Base-by-base conservation (phyloP, 2,113 vertebrate genomes). In the Alexandromys fortis region DNA sequence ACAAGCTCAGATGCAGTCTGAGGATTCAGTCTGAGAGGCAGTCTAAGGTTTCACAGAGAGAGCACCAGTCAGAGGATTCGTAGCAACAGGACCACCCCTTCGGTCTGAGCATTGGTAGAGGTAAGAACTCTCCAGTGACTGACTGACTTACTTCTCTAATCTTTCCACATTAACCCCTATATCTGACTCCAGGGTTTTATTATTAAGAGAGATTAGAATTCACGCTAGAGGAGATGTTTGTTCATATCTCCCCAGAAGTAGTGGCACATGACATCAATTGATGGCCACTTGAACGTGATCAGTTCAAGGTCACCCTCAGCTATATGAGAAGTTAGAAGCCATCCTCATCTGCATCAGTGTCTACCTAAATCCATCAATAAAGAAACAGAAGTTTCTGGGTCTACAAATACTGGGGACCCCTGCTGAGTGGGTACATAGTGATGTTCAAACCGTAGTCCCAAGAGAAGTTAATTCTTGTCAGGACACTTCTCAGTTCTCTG, bases 401-500 rank as follows among this genome's bases (percentile, higher is more conserved):
- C 58, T 38, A 45, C 86, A 45, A 47, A 77, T 82, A 24, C 8
- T 30, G 38, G 72, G 49, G 55, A 78, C n/a, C 52, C 2, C 47
- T 2, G 58, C 0, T 72, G 24, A 78, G 42, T 52, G 47, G 21
- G 77, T 1, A 52, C n/a, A 3, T 70, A 24, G 65, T 3, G 35
- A 10, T 14, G 52, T 73, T 76, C 30, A 73, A 35, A 45, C 45
- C 12, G 8, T 0, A 81, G 52, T 26, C 30, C 2, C 2, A 10
- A 35, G 42, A 61, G 91, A 73, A n/a, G 52, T 30, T 13, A 52
- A 14, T 52, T 52, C 55, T 33, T 38, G 21, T 61, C 86, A 28
- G 2, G 2, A 0, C 7, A 33, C 75, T 67, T 42, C 55, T 70
- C n/a, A 0, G 16, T 55, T 73, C 67, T 35, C 38, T 0, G 5